Evolutionary conservation across 2,797 vertebrate genomes (phyloP).

Genomic region (Thaleichthys pacificus): DNA sequence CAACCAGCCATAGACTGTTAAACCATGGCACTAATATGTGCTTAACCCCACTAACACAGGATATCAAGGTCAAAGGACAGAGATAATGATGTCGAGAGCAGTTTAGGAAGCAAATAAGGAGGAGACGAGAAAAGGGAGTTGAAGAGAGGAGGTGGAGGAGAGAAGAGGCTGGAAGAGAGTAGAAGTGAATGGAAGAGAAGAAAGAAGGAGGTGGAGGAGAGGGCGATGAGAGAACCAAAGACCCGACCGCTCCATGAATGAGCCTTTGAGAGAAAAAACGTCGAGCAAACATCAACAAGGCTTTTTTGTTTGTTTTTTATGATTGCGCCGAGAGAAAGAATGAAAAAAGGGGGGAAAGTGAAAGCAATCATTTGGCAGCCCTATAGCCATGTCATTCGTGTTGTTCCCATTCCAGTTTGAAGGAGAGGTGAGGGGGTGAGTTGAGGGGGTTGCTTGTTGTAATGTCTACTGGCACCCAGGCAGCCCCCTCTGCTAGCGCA

Average conservation of each 20-base stretch:
- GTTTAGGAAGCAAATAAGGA: neutral
- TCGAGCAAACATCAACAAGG: conserved; percentile 28
- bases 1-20: neutral
- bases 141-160: neutral
- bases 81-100: conserved; percentile 8
- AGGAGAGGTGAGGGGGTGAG: conserved; percentile 11
- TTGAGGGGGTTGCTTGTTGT: conserved; percentile 12
- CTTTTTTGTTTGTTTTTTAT: neutral
- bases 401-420: conserved; percentile 24
- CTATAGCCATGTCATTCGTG: conserved; percentile 8
- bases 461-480: conserved; percentile 18
- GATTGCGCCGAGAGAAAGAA: neutral
- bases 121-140: neutral
- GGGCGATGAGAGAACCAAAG: neutral
- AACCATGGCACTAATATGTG: neutral
- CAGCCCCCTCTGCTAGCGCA: conserved; percentile 22
- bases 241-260: conserved; percentile 16
- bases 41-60: neutral
- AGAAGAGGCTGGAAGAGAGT: neutral
- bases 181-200: neutral
- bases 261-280: conserved; percentile 20
- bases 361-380: conserved; percentile 18
- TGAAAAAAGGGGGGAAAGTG: conserved; percentile 2
- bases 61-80: conserved; percentile 13
- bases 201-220: conserved; percentile 3